These are phyloP conservation scores for Drosophila willistoni DNA, from an alignment of 1,140 invertebrate species.

Conservation along the genomic window DNA sequence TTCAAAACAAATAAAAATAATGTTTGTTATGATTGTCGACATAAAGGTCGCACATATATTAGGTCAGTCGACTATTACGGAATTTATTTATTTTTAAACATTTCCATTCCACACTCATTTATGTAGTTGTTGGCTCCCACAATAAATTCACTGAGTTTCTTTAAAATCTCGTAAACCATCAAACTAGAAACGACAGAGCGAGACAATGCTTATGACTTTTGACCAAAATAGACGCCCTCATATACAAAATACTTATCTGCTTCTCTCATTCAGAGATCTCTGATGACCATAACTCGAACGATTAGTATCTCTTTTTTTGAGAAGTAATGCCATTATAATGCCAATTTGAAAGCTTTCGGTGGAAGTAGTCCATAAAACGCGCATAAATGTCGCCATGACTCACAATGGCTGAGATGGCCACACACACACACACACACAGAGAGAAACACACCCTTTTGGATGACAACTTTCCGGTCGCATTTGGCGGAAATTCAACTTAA, in stretches of 20 bases:
- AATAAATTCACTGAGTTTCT: slow-evolving; percentile 60
- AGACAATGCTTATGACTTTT: slow-evolving; percentile 68
- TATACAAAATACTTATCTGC: slow-evolving; percentile 25
- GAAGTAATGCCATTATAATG: slow-evolving; percentile 78
- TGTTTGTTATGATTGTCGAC: neutral
- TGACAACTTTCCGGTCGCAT: slow-evolving; percentile 60
- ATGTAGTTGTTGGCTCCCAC: slow-evolving; percentile 44
- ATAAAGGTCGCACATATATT: neutral
- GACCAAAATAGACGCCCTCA: slow-evolving; percentile 68
- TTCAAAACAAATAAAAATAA: no score
- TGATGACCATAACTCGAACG: slow-evolving; percentile 65
- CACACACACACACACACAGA: slow-evolving; percentile 54
- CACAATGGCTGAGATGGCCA: slow-evolving; percentile 33
- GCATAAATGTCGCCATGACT: slow-evolving; percentile 77
- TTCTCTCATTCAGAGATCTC: neutral
- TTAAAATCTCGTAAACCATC: slow-evolving; percentile 55
- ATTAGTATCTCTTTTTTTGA: slow-evolving; percentile 73
- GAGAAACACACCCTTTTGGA: slow-evolving; percentile 20
- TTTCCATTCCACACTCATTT: slow-evolving; percentile 31
- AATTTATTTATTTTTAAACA: slow-evolving; percentile 39
- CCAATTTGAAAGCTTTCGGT: slow-evolving; percentile 75
- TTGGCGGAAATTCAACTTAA: slow-evolving; percentile 72
- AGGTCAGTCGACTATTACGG: neutral
- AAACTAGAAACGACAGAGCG: slow-evolving; percentile 17
- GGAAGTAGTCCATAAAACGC: slow-evolving; percentile 71